A percentile compares a stretch with the other conserved stretches of the same genome.
Conservation (phyloP, 1,140 invertebrate genomes). For the Callitettix versicolor region DNA sequence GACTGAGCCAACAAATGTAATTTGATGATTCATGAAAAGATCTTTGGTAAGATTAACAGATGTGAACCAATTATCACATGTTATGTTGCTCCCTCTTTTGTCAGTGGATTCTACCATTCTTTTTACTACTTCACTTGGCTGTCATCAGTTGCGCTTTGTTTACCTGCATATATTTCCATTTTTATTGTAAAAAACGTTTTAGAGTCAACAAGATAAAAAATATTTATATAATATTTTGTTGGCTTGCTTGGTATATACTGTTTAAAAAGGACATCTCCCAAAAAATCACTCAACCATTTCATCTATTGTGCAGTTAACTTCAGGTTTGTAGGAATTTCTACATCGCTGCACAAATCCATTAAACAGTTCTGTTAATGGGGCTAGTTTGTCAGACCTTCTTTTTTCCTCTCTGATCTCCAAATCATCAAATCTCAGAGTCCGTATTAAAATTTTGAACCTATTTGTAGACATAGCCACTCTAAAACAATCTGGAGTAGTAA, state of each 20-base stretch:
- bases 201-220: slow-evolving; percentile 26
- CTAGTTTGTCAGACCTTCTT: slow-evolving; percentile 27
- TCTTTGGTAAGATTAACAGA: slow-evolving; percentile 18
- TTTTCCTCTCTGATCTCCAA: slow-evolving; percentile 23
- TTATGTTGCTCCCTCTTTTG: slow-evolving; percentile 27
- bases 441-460: background rate
- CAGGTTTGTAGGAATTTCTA: too few relatives aligned
- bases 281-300: too few relatives aligned
- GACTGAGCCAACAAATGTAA: slow-evolving; percentile 26
- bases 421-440: slow-evolving; percentile 28
- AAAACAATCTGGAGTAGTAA: slow-evolving; percentile 14
- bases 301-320: too few relatives aligned
- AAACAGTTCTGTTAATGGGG: slow-evolving; percentile 28
- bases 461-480: background rate
- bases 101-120: slow-evolving; percentile 25
- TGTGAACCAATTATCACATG: slow-evolving; percentile 31
- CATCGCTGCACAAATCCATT: too few relatives aligned
- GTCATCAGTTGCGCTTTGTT: slow-evolving; percentile 25
- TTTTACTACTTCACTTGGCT: slow-evolving; percentile 22
- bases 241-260: slow-evolving; percentile 31
- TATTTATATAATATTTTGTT: slow-evolving; percentile 35
- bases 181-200: slow-evolving; percentile 27
- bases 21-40: slow-evolving; percentile 18
- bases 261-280: too few relatives aligned
- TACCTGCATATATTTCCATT: slow-evolving; percentile 27